Evolutionary conservation across 2,113 vertebrate species (phyloP).

Genomic region (Mesoclemmys tuberculata): DNA sequence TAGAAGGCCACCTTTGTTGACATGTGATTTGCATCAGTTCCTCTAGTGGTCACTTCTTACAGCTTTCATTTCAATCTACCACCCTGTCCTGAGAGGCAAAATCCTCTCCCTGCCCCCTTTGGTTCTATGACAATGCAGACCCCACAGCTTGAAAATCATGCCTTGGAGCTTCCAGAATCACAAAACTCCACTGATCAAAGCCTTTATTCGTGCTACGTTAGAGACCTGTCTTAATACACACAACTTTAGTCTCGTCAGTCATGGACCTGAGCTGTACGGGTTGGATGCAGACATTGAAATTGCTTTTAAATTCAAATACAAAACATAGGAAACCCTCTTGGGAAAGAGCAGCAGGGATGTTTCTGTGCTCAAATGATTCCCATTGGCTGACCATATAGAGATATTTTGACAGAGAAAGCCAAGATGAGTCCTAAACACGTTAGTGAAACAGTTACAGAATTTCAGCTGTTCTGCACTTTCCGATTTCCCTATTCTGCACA

Average conservation of each 20-base stretch:
- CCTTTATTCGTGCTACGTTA: neutral
- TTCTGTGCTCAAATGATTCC: neutral
- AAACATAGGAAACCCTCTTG: neutral
- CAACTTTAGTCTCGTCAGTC: neutral
- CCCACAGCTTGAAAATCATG: neutral
- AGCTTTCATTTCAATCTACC: neutral
- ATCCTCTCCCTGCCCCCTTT: neutral
- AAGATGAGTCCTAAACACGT: neutral
- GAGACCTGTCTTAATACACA: neutral
- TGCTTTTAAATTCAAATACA: neutral
- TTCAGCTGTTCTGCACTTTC: neutral
- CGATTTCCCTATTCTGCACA: neutral
- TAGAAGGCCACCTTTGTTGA: fast-evolving
- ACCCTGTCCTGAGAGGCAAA: neutral
- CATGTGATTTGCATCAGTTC: neutral
- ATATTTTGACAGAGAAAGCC: neutral
- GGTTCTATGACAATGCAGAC: neutral
- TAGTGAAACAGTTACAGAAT: neutral
- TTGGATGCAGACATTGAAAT: neutral
- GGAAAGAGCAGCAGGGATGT: neutral
- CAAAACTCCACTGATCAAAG: neutral
- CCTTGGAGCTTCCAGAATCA: neutral
- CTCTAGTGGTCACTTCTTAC: neutral
- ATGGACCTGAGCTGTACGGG: neutral
- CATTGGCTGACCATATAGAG: fast-evolving